A percentile compares a stretch with the other conserved stretches of the same genome.
Evolutionary conservation across 2,888 invertebrate genomes (phyloP).

Genomic region (Sinotaia quadrata): DNA sequence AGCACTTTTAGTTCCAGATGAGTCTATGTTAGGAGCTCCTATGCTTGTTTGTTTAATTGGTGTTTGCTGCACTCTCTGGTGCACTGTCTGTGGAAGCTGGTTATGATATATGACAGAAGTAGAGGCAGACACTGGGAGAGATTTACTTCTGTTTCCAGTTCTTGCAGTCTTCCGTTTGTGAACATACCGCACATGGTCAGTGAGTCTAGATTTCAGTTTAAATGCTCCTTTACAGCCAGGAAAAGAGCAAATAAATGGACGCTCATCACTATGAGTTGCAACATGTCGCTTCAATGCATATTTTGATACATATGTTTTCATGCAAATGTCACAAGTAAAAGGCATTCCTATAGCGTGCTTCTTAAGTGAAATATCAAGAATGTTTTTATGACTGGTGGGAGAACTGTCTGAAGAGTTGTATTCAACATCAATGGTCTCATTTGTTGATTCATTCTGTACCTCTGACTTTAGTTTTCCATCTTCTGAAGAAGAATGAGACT

Average conservation of each 20-base stretch:
- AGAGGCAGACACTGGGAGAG: neutral
- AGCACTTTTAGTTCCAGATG: neutral
- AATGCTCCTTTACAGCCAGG: conserved; percentile 34
- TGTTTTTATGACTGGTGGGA: conserved; percentile 33
- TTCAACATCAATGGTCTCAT: conserved; percentile 28
- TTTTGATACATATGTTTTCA: conserved; percentile 33
- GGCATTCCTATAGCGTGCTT: conserved; percentile 24
- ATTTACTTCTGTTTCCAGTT: conserved; percentile 12
- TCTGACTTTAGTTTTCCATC: conserved; percentile 29
- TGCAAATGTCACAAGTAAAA: conserved; percentile 34
- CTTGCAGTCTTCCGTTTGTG: conserved; percentile 27
- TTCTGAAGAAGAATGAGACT: neutral
- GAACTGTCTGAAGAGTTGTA: conserved; percentile 27
- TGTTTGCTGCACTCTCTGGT: neutral
- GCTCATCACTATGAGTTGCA: conserved; percentile 34
- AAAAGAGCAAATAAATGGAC: conserved; percentile 36
- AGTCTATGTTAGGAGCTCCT: neutral
- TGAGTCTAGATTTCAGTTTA: conserved; percentile 38
- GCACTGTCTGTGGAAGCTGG: neutral
- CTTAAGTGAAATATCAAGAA: conserved; percentile 24
- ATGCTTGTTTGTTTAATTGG: neutral
- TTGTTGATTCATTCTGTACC: conserved; percentile 26
- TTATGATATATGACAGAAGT: no score
- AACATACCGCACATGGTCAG: conserved; percentile 39
- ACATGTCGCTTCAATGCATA: conserved; percentile 40